Base-by-base conservation (phyloP, 2,888 invertebrate species). In the Euzophera pinguis region DNA sequence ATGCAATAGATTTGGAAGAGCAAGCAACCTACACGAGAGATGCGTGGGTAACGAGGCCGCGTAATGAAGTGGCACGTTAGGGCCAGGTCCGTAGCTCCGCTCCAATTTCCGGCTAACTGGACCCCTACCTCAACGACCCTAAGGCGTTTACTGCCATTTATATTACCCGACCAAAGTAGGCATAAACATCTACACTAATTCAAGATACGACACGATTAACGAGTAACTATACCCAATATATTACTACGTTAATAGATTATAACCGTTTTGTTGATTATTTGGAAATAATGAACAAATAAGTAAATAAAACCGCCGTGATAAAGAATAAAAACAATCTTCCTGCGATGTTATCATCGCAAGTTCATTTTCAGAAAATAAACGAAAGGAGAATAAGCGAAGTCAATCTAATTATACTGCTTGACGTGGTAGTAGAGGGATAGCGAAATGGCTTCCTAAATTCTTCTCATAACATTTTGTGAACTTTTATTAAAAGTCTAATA, bases 1-100 rank as follows among this genome's bases (percentile, higher is more conserved):
- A 22, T 5, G 22, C 22, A 22, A 22, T 22, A 22, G 22, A 22
- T 22, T 22, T 22, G 2, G 22, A 22, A 32, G 32, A 9, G 1
- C 32, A 32, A 7, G 7, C 7, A 32, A 8, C 8, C 7, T 32
- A 32, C 9, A 32, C 65, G 53, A 62, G 65, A 62, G 65, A 63
- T 64, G 67, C 56, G 72, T 66, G 65, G 71, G 74, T 80, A 84
- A 84, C 78, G 81, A 81, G 79, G 74, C 69, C 69, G 68, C 68
- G 73, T 84, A 84, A 84, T 84, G 82, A 84, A 84, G 78, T 80
- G 79, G 70, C 79, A 66, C 78, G 78, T 82, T 80, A 79, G 78
- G 74, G 68, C 72, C 73, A 71, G 74, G 77, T 73, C 70, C 71
- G 70, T 73, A 74, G 72, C 75, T 74, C 61, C 74, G 72, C 72